Evolutionary conservation across 2,888 invertebrate genomes (phyloP).

Genomic region (Criorhina ranunculi): DNA sequence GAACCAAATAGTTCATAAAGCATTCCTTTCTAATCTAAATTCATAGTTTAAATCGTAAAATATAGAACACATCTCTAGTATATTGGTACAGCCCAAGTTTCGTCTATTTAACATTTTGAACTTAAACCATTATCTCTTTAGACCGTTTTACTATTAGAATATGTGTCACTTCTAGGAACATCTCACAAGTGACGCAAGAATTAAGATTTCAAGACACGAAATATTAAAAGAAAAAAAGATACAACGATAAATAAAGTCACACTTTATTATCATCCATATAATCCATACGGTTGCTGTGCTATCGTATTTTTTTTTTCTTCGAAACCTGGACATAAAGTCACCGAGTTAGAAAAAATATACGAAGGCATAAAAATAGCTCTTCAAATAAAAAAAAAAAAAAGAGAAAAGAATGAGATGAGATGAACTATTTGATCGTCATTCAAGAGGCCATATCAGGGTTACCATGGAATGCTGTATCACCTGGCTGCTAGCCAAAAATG

Average conservation of each 20-base stretch:
- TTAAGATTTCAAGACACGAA: conserved; percentile 4
- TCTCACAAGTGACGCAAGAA: conserved; percentile 41
- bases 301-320: not conserved
- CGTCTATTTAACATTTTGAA: conserved; percentile 8
- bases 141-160: conserved; percentile 4
- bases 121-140: conserved; percentile 10
- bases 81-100: no score
- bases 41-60: no score
- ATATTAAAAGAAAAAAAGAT: not conserved
- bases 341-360: conserved; percentile 45
- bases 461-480: conserved; percentile 75
- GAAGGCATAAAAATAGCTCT: conserved; percentile 52
- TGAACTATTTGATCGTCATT: conserved; percentile 75
- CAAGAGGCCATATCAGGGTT: conserved; percentile 75
- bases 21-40: no score
- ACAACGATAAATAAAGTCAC: conserved; percentile 39
- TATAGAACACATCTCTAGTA: no score
- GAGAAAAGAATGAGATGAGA: conserved; percentile 56
- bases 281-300: conserved; percentile 43
- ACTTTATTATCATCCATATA: conserved; percentile 59
- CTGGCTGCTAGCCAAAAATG: conserved; percentile 73
- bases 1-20: no score
- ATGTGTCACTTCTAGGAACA: not conserved
- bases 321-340: conserved; percentile 57
- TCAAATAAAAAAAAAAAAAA: conserved; percentile 27